Evolutionary conservation across 2,888 invertebrate species (phyloP).

Genomic region (Pherbina coryleti): DNA sequence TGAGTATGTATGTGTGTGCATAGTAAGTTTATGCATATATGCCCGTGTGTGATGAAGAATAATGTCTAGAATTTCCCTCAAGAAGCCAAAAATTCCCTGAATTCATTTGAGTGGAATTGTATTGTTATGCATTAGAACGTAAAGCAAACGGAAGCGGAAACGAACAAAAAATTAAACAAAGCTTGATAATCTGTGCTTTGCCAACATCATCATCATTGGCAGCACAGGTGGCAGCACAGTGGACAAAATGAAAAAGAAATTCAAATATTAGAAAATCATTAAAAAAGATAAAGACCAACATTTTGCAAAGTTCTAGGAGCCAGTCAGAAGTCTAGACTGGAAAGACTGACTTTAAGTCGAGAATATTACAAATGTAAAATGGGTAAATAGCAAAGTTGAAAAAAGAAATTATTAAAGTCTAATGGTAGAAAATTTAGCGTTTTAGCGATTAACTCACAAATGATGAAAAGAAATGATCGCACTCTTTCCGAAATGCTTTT

Average conservation of each 20-base stretch:
- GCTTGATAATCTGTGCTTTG: slow-evolving; percentile 4
- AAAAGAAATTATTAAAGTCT: too few relatives aligned
- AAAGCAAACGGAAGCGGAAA: slow-evolving; percentile 3
- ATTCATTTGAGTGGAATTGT: background rate
- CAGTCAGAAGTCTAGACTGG: too few relatives aligned
- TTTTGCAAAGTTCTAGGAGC: too few relatives aligned
- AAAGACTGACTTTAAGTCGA: too few relatives aligned
- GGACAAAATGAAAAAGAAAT: background rate
- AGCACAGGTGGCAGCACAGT: background rate
- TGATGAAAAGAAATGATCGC: too few relatives aligned
- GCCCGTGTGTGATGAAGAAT: slow-evolving; percentile 1
- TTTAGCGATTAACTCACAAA: too few relatives aligned
- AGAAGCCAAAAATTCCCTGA: slow-evolving; percentile 15
- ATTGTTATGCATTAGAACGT: background rate
- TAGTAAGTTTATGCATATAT: background rate
- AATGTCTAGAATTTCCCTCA: slow-evolving; percentile 8
- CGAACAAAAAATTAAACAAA: slow-evolving; percentile 15
- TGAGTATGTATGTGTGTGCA: background rate
- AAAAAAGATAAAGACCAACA: too few relatives aligned
- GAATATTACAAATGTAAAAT: too few relatives aligned
- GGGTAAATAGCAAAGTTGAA: too few relatives aligned
- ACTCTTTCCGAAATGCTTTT: too few relatives aligned
- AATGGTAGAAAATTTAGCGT: too few relatives aligned
- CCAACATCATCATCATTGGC: slow-evolving; percentile 5
- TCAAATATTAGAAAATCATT: too few relatives aligned